Percentiles rank a stretch among this genome's conserved stretches.
Evolutionary conservation across 2,888 invertebrate species (phyloP).

Genomic region (Callosobruchus maculatus): DNA sequence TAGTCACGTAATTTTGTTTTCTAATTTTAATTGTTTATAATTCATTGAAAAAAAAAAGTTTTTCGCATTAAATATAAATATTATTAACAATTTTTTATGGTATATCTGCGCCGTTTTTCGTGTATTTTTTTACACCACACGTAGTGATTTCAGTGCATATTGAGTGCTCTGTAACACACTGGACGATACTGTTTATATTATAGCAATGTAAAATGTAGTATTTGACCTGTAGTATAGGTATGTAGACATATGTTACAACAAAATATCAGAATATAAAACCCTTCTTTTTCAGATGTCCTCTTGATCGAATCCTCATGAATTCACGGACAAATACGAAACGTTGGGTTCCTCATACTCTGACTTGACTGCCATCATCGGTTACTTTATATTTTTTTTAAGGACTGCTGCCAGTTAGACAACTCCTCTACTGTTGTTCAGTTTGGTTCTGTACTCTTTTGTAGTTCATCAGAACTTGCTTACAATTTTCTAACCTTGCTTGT

Average conservation of each 20-base stretch:
- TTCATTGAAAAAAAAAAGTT: too few relatives aligned
- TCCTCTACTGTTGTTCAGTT: neutral
- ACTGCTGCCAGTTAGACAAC: neutral
- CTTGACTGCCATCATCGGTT: neutral
- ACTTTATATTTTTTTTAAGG: neutral
- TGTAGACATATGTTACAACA: constrained; percentile 27
- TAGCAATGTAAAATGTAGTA: neutral
- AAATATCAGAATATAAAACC: constrained; percentile 33
- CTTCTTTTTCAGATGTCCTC: constrained; percentile 37
- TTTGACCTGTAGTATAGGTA: constrained; percentile 22
- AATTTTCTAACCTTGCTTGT: too few relatives aligned
- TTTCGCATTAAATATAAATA: too few relatives aligned
- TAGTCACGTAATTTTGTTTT: too few relatives aligned
- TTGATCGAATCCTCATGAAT: constrained; percentile 33
- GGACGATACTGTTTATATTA: neutral
- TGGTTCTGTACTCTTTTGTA: neutral
- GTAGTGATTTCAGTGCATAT: neutral
- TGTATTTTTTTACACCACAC: neutral
- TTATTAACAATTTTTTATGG: too few relatives aligned
- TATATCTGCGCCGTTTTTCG: too few relatives aligned
- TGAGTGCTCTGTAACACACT: neutral
- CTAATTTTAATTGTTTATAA: too few relatives aligned
- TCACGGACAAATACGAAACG: neutral
- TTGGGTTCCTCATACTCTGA: neutral
- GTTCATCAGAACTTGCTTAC: neutral